Evolutionary conservation across 2,113 vertebrate species (phyloP), one percentile per base, ranked within the genome.

Genomic region (Echinops telfairi): DNA sequence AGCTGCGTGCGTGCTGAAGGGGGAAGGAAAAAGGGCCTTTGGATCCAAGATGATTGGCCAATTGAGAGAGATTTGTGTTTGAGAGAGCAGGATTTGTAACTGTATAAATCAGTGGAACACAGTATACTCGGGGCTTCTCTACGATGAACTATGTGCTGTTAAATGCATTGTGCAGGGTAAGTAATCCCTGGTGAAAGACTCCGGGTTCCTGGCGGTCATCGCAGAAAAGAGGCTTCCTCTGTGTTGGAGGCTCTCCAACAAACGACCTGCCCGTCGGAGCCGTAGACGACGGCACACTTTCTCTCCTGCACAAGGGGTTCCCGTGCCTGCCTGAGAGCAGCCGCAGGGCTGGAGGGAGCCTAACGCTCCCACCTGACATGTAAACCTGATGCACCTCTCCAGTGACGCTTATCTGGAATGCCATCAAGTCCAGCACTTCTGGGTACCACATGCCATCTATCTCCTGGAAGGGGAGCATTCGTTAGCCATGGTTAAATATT

Each of bases 401-500:
- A 0, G 93, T 86, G 95, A 96, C 93, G 97, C 96, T 96, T 96
- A 95, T 84, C 96, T 97, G 97, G 98, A 98, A 98, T 57, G 97
- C 96, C 97, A 98, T 97, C 98, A 98, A 97, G 79, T 83, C 96
- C 76, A 95, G 95, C 97, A 96, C 70, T 83, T 82, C 73, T 79
- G 89, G 60, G 81, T 90, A 94, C 90, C 57, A 66, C 16, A 27
- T 2, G 76, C 79, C 81, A 89, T 94, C 92, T 81, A 84, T 78
- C 93, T 92, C 96, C 91, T 86, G 97, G 98, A 96, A 97, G 94
- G 94, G 96, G 93, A 93, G 95, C 97, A 95, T 96, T 98, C 97
- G 96, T 97, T 98, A 93, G 84, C 90, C 97, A 96, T 97, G 97
- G 91, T 66, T 84, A 95, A 98, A 96, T 97, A 96, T 97, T 98